phyloP scores from a whole-genome alignment of 2,113 vertebrate species.

The Pelodiscus sinensis region DNA sequence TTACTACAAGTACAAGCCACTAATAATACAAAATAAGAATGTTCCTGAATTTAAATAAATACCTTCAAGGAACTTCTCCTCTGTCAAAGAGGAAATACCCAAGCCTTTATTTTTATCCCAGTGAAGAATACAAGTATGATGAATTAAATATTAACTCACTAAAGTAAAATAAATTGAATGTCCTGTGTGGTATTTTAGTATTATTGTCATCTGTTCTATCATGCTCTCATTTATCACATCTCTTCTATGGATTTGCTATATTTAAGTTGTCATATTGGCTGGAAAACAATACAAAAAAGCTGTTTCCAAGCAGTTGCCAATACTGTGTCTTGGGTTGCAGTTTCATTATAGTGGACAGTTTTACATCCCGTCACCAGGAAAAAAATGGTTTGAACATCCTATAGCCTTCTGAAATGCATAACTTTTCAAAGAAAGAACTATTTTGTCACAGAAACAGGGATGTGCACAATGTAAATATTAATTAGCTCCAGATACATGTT shows the following conservation, averaged over 20 bases:
- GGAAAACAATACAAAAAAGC: slow-evolving; percentile 22
- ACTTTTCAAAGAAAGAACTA: slow-evolving; percentile 51
- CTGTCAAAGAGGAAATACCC: neutral
- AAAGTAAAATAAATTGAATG: neutral
- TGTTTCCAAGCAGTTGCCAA: slow-evolving; percentile 35
- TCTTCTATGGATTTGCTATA: neutral
- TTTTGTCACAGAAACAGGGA: slow-evolving; percentile 56
- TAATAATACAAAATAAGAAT: neutral
- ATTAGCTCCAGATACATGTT: slow-evolving; percentile 71
- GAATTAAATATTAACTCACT: neutral
- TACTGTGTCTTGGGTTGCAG: slow-evolving; percentile 20
- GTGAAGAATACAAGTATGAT: neutral
- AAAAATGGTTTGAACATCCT: slow-evolving; percentile 38
- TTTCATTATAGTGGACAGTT: slow-evolving; percentile 40
- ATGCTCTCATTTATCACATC: slow-evolving; percentile 1
- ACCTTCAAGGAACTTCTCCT: neutral
- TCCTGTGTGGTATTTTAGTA: slow-evolving; percentile 6
- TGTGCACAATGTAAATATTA: slow-evolving; percentile 67
- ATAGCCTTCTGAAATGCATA: slow-evolving; percentile 43
- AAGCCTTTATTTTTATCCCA: neutral
- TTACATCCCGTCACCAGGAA: slow-evolving; percentile 29
- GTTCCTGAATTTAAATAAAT: neutral
- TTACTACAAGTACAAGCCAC: neutral
- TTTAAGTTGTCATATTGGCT: slow-evolving; percentile 2
- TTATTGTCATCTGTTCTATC: neutral